A percentile compares a stretch with the other conserved stretches of the same genome.
Conservation (phyloP, 2,888 invertebrate genomes). For the Ophion slaviceki region DNA sequence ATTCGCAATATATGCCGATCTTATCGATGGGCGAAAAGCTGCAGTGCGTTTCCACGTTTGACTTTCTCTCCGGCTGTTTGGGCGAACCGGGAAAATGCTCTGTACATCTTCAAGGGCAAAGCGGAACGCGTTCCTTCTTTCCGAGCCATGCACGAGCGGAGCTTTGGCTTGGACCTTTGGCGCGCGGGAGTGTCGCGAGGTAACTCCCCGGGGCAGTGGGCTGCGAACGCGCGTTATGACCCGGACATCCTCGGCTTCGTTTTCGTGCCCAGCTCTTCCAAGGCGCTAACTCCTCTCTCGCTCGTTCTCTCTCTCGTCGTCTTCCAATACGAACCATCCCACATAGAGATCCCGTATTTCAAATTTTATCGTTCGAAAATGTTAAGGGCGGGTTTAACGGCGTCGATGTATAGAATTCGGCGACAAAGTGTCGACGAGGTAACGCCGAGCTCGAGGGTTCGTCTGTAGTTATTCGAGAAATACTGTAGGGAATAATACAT, state of each 20-base stretch:
- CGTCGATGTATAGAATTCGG: slow-evolving; percentile 61
- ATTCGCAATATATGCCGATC: too few relatives aligned
- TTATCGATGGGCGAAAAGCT: too few relatives aligned
- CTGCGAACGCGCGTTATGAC: slow-evolving; percentile 77
- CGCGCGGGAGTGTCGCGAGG: slow-evolving; percentile 54
- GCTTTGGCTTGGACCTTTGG: slow-evolving; percentile 40
- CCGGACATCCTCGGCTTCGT: slow-evolving; percentile 78
- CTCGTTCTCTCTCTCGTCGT: neutral
- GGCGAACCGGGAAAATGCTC: too few relatives aligned
- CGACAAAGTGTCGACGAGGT: slow-evolving; percentile 64
- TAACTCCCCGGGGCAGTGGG: slow-evolving; percentile 73
- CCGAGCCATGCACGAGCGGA: slow-evolving; percentile 10
- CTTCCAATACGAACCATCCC: slow-evolving; percentile 23
- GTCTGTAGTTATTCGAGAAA: slow-evolving; percentile 28
- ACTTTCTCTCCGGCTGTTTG: too few relatives aligned
- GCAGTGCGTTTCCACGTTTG: too few relatives aligned
- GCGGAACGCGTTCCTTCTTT: slow-evolving; percentile 3
- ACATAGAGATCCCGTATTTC: slow-evolving; percentile 78
- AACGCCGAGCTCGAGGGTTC: slow-evolving; percentile 1
- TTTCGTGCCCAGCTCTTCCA: slow-evolving; percentile 63
- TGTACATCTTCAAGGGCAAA: too few relatives aligned
- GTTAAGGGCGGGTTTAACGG: slow-evolving; percentile 69
- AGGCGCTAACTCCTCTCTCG: slow-evolving; percentile 40
- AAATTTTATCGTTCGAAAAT: slow-evolving; percentile 82
- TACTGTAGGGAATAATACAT: slow-evolving; percentile 1